Evolutionary conservation across 1,140 invertebrate genomes (phyloP), one percentile per base, ranked within the genome.

Genomic region (Diorhabda sublineata): DNA sequence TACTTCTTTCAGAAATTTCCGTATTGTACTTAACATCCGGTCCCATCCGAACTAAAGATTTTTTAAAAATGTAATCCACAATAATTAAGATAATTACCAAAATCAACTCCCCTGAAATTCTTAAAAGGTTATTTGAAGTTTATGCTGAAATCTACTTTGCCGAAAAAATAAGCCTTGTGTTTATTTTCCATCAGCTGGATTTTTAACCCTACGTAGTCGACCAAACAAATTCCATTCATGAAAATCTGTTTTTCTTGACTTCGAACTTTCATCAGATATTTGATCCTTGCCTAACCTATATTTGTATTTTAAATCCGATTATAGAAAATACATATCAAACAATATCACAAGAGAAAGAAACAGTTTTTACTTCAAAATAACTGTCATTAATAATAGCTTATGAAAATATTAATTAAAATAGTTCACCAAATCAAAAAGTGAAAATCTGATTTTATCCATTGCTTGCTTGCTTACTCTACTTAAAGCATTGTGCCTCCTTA

Each of bases 111-210:
- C 60, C 58, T 61, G 70, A 74, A 70, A 71, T 75, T 74, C 66
- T 72, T 73, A 68, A 72, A 74, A 73, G 71, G 70, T 69, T 66
- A 64, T 73, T 69, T 61, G 71, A 66, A 71, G 70, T 72, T 71
- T 61, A 67, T 70, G 69, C 60, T 42, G 66, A 74, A 75, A 75
- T 75, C 72, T 70, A 72, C 74, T 75, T 73, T 75, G 69, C 66
- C 67, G 72, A 70, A 73, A 74, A 77, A 76, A 73, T 64, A 72
- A 75, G 75, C 75, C 72, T 74, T 72, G 70, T 77, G 77, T 77
- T 77, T 76, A 77, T 78, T 78, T 78, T 78, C 77, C 75, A 78
- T 78, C 77, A 78, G 74, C 52, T 70, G 66, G 73, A 77, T 76
- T 76, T 77, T 77, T 73, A 77, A 76, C 76, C 76, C 75, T 57